phyloP scores from a whole-genome alignment of 2,888 invertebrate species.

The Cerastis leucographa region DNA sequence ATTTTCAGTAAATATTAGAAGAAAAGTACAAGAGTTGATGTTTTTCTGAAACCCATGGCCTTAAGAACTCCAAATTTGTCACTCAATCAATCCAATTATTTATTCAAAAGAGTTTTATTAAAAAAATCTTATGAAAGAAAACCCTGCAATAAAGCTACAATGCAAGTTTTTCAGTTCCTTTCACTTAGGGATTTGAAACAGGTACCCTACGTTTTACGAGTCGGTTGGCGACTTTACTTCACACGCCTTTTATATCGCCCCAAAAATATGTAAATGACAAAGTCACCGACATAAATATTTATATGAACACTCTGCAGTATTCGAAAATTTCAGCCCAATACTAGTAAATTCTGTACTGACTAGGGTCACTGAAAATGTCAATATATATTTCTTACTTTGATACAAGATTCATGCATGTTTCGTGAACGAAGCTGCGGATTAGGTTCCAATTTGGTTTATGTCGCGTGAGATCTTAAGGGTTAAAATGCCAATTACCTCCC shows the following conservation, averaged over 20 bases:
- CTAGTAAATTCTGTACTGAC: slow-evolving; percentile 45
- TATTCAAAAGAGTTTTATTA: background rate
- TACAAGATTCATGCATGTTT: slow-evolving; percentile 47
- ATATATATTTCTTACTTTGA: slow-evolving; percentile 46
- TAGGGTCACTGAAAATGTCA: slow-evolving; percentile 46
- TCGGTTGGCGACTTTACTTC: slow-evolving; percentile 40
- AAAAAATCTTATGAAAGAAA: background rate
- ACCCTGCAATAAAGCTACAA: background rate
- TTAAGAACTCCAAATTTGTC: background rate
- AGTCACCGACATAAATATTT: slow-evolving; percentile 62
- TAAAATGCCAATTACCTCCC: slow-evolving; percentile 25
- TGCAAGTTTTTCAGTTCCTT: slow-evolving; percentile 15
- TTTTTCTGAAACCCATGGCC: background rate
- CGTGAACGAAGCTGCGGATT: slow-evolving; percentile 29
- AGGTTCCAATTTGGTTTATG: slow-evolving; percentile 23
- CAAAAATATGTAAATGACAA: slow-evolving; percentile 63
- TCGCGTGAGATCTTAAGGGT: slow-evolving; percentile 26
- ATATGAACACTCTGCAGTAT: slow-evolving; percentile 59
- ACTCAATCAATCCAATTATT: slow-evolving; percentile 1
- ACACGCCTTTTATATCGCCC: slow-evolving; percentile 50
- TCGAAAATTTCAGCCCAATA: slow-evolving; percentile 52
- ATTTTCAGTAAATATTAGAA: background rate
- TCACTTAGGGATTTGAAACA: slow-evolving; percentile 35
- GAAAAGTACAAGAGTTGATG: background rate
- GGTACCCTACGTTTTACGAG: slow-evolving; percentile 53